Base-by-base conservation (phyloP, 2,797 vertebrate species). In the Harpagifer antarcticus region DNA sequence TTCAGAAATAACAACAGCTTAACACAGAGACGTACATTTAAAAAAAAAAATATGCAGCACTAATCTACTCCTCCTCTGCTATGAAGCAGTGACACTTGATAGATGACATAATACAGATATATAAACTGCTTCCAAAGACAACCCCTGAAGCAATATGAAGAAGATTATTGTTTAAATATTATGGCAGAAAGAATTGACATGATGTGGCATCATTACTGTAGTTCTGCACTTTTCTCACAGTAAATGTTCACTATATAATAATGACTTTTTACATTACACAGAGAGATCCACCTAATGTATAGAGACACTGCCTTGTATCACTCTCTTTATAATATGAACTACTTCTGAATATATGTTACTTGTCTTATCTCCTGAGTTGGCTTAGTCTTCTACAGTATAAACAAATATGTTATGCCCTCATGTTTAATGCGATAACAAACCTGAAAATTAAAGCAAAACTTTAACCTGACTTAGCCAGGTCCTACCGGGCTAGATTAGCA, bases 101-200 rank as follows among this genome's bases (percentile, higher is more conserved):
- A 68, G 31, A 77, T 74, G 66, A 50, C 43, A 73, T 53, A 59
- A 76, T 65, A 62, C 48, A 68, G 50, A 66, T 52, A 27, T 33
- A 72, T 42, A 52, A 72, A 62, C 33, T 45, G n/a, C 27, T 62
- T 54, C 60, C 20, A 48, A n/a, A 55, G 68, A 63, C 45, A 72
- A 33, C 70, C 3, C 40, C 47, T 0, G 2, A 31, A 67, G 75
- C 52, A 50, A 53, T 50, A 64, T 33, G 53, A 13, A 48, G 16
- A 54, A 11, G 9, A 17, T 50, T 57, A 20, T 67, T 62, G 5
- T 74, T 10, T 53, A 64, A 31, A 23, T 43, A 70, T 57, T 3
- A 31, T 49, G 17, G 23, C 33, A 66, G 17, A 53, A 52, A 65
- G 9, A 63, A 57, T 1, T 52, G 44, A 65, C 68, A 57, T 78